phyloP scores from a whole-genome alignment of 2,113 vertebrate species.

The Noturus placidus region DNA sequence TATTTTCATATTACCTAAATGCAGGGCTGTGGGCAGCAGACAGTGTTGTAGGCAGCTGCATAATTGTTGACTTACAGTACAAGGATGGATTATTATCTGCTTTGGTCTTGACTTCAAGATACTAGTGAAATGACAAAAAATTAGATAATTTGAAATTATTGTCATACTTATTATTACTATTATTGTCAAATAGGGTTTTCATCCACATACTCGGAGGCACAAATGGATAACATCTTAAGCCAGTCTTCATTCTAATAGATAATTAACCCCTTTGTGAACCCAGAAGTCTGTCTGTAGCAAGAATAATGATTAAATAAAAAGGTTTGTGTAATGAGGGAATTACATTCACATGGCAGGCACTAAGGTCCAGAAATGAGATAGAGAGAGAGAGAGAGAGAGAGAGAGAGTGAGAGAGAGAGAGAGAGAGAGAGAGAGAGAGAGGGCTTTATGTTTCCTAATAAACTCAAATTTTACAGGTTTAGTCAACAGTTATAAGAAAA shows the following conservation, averaged over 20 bases:
- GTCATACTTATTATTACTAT: conserved; percentile 18
- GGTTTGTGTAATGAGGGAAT: conserved; percentile 16
- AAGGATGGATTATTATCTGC: conserved; percentile 6
- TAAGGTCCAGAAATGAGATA: neutral
- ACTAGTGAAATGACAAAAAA: neutral
- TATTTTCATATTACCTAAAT: neutral
- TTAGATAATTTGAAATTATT: neutral
- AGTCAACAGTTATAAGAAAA: neutral
- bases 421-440: neutral
- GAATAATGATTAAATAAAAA: conserved; percentile 35
- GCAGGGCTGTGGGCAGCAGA: neutral
- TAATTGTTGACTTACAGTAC: neutral
- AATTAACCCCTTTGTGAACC: conserved; percentile 24
- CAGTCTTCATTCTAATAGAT: conserved; percentile 32
- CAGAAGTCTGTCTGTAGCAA: conserved; percentile 3
- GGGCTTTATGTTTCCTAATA: neutral
- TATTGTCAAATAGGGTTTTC: neutral
- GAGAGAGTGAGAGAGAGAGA: conserved; percentile 21
- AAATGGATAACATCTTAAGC: conserved; percentile 32
- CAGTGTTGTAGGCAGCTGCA: neutral
- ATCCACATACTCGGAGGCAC: neutral
- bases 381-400: neutral
- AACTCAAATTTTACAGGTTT: neutral
- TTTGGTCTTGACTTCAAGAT: neutral
- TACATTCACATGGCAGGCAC: conserved; percentile 9